These are phyloP conservation scores for Limnephilus lunatus DNA, from an alignment of 2,888 invertebrate genomes.

Conservation along the genomic window DNA sequence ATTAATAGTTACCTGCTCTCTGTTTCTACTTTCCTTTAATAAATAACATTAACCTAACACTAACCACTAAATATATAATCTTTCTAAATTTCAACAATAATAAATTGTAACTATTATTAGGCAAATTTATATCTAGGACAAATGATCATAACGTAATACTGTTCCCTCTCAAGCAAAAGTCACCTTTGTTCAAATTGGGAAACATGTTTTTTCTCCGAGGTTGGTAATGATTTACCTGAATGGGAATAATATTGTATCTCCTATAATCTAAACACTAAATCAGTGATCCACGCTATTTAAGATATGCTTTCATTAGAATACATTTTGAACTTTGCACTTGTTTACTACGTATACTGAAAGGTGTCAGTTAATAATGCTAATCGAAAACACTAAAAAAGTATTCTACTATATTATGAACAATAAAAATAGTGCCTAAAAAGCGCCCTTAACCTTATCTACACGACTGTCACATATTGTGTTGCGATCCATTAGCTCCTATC, in stretches of 20 bases:
- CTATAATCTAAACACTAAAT: background rate
- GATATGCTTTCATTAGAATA: constrained; percentile 2
- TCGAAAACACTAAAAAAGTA: background rate
- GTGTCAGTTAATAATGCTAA: background rate
- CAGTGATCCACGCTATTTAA: background rate
- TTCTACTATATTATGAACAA: background rate
- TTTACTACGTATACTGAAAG: background rate
- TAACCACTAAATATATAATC: constrained; percentile 14
- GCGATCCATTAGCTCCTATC: no score
- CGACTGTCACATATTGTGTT: no score
- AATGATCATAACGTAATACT: background rate
- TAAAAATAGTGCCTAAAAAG: background rate
- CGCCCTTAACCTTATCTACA: background rate
- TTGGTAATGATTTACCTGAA: no score
- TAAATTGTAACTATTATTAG: constrained; percentile 1
- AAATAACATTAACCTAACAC: constrained; percentile 1
- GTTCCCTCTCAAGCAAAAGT: background rate
- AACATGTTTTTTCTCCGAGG: background rate
- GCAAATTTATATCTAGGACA: background rate
- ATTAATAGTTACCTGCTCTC: background rate
- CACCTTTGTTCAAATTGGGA: background rate
- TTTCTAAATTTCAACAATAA: constrained; percentile 19
- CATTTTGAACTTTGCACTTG: background rate
- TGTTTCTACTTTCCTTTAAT: background rate
- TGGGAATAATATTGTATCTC: background rate